Conservation (phyloP, 2,888 invertebrate species). For the Endotricha flammealis region DNA sequence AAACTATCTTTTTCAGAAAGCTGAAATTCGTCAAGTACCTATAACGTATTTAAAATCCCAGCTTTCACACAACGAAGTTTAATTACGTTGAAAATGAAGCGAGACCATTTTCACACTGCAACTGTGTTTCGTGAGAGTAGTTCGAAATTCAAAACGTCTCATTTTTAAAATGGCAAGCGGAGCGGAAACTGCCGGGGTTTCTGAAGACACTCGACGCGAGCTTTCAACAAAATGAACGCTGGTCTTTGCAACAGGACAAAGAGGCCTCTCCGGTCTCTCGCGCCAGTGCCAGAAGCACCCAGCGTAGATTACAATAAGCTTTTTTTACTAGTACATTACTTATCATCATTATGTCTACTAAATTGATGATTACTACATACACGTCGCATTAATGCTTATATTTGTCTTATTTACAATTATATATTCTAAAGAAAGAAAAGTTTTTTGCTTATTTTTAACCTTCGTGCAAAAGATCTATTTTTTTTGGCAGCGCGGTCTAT, state of each 20-base stretch:
- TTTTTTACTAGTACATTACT: too few species aligned
- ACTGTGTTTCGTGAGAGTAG: constrained; percentile 6
- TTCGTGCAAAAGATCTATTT: constrained; percentile 33
- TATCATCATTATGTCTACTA: too few species aligned
- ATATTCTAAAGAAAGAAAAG: too few species aligned
- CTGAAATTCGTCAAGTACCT: too few species aligned
- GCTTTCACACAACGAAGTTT: neutral
- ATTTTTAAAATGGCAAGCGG: constrained; percentile 37
- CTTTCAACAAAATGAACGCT: constrained; percentile 70
- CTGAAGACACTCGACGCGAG: constrained; percentile 51
- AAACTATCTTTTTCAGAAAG: too few species aligned
- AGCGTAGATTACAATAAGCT: too few species aligned
- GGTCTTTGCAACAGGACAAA: constrained; percentile 51
- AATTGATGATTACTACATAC: too few species aligned
- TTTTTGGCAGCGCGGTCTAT: constrained; percentile 27
- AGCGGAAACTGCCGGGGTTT: constrained; percentile 52
- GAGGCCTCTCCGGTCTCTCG: constrained; percentile 42
- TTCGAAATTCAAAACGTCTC: constrained; percentile 25
- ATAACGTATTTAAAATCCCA: too few species aligned
- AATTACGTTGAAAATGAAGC: neutral
- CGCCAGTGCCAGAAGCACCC: too few species aligned
- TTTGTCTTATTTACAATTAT: too few species aligned
- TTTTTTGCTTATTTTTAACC: too few species aligned
- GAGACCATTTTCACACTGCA: neutral
- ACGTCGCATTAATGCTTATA: too few species aligned